Evolutionary conservation across 1,140 invertebrate genomes (phyloP).

Genomic region (Latrodectus geometricus): DNA sequence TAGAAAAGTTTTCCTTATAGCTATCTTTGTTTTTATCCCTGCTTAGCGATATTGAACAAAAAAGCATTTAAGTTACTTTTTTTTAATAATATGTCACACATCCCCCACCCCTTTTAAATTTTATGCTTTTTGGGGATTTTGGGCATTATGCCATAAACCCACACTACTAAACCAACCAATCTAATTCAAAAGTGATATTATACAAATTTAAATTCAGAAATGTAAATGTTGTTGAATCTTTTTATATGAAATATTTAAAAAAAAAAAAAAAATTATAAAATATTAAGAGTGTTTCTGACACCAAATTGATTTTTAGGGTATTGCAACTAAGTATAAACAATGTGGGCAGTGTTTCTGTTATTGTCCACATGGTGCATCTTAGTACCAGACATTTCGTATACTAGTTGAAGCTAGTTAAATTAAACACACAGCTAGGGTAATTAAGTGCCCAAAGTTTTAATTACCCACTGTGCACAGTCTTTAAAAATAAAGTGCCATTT

Average conservation of each 20-base stretch:
- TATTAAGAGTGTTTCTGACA: neutral
- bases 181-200: too few relatives aligned
- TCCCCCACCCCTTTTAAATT: too few relatives aligned
- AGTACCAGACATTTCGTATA: constrained; percentile 36
- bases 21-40: neutral
- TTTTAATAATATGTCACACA: too few relatives aligned
- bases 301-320: neutral
- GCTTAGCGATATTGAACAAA: neutral
- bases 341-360: constrained; percentile 56
- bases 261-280: too few relatives aligned
- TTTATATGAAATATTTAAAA: too few relatives aligned
- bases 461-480: constrained; percentile 58
- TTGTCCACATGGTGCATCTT: constrained; percentile 49
- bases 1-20: neutral
- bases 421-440: constrained; percentile 50
- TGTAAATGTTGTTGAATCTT: too few relatives aligned
- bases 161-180: neutral
- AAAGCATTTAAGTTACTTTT: neutral
- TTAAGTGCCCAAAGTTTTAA: constrained; percentile 59
- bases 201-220: too few relatives aligned
- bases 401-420: constrained; percentile 46
- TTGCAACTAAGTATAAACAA: constrained; percentile 23
- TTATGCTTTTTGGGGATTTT: too few relatives aligned
- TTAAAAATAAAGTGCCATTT: constrained; percentile 60
- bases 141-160: neutral